A percentile compares a stretch with the other conserved stretches of the same genome.
These are phyloP conservation scores for Luperina nickerlii DNA, from an alignment of 2,888 invertebrate species.

Conservation along the genomic window DNA sequence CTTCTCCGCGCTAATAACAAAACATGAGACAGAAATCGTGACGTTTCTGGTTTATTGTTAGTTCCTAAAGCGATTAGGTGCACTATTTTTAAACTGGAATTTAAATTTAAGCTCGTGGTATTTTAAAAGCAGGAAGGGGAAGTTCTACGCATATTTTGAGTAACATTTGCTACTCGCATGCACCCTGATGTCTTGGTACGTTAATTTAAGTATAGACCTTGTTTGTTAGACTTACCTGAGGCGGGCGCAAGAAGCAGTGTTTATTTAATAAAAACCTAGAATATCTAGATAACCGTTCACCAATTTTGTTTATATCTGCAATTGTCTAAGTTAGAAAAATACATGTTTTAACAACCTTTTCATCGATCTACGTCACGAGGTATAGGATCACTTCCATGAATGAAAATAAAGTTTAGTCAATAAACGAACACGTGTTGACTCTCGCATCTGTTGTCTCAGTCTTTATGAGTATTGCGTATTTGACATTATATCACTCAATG, in stretches of 20 bases:
- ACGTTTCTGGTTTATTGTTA: constrained; percentile 85
- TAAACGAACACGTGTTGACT: constrained; percentile 65
- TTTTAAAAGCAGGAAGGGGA: constrained; percentile 87
- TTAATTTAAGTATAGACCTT: constrained; percentile 29
- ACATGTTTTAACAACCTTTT: constrained; percentile 30
- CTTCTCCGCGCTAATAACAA: constrained; percentile 68
- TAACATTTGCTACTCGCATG: constrained; percentile 70
- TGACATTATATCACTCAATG: constrained; percentile 30
- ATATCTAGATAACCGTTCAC: background rate
- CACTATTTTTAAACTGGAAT: constrained; percentile 83
- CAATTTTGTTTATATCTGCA: constrained; percentile 7
- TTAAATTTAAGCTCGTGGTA: constrained; percentile 83
- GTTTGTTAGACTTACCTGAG: background rate
- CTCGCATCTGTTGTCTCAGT: constrained; percentile 59
- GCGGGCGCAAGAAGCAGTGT: background rate
- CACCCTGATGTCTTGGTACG: constrained; percentile 65
- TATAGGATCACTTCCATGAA: constrained; percentile 63
- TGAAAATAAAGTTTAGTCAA: constrained; percentile 57
- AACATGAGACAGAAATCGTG: constrained; percentile 75
- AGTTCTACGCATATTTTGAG: constrained; percentile 83
- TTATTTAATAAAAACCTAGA: background rate
- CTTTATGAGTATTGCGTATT: constrained; percentile 45
- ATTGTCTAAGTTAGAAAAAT: background rate
- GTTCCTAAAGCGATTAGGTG: constrained; percentile 82
- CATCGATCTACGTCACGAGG: constrained; percentile 45